Base-by-base conservation (phyloP, 2,888 invertebrate genomes). In the Synanthedon formicaeformis region DNA sequence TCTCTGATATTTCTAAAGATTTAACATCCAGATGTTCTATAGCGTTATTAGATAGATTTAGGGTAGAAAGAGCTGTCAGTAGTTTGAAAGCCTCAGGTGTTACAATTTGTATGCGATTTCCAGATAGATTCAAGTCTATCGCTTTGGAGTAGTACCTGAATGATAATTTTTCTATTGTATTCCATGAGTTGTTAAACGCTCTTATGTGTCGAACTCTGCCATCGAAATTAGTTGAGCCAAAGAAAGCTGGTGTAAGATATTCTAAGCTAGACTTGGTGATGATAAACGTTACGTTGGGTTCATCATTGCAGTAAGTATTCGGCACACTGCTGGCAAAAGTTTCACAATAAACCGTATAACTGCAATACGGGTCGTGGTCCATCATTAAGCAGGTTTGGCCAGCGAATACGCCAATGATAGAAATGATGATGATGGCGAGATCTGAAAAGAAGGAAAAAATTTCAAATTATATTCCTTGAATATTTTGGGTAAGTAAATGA, bases 141-240 rank as follows among this genome's bases (percentile, higher is more conserved):
- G 58, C 60, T 56, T 74, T 76, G 0, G 67, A 16, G 54, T 75
- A 85, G 56, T 78, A 84, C 55, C 71, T 69, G 50, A 84, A 76
- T 2, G 71, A 58, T 8, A 61, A 52, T 3, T 59, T 50, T 12
- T 73, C 69, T 14, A 86, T 66, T 1, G 52, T 57, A 0, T 16
- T 50, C 82, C 83, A 85, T 2, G 51, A 53, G 55, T 79, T 82
- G 27, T 58, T 54, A 2, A 51, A 14, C 0, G 69, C 77, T 54
- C 57, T 63, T 10, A 86, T 65, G 52, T 55, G 59, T 41, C 73
- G 69, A n/a, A 86, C 81, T 55, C 75, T 65, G 1, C 67, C 61
- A 55, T 85, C 85, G 16, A 85, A 86, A 57, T 85, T 85, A 0
- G 85, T 86, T 3, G 78, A 54, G 2, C 77, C 70, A 50, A 86